Evolutionary conservation across 2,113 vertebrate genomes (phyloP).

Genomic region (Embiotoca jacksoni): DNA sequence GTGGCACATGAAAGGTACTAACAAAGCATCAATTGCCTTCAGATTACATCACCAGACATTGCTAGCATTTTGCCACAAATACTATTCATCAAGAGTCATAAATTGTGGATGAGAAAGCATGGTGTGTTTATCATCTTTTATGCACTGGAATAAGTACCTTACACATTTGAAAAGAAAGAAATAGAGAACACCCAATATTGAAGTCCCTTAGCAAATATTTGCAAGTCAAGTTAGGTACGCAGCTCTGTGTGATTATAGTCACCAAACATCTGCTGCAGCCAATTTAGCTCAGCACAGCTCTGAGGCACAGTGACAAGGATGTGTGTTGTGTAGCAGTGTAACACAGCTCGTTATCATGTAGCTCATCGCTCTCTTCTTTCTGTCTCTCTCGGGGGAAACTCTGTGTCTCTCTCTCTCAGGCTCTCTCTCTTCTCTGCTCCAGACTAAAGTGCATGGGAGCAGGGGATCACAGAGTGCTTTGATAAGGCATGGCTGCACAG

Average conservation of each 20-base stretch:
- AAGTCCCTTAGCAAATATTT: conserved; percentile 81
- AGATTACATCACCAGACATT: conserved; percentile 27
- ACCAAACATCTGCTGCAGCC: conserved; percentile 80
- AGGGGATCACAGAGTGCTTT: conserved; percentile 78
- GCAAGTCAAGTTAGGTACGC: conserved; percentile 72
- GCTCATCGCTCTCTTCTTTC: conserved; percentile 72
- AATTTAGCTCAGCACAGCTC: conserved; percentile 72
- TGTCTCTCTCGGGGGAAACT: conserved; percentile 54
- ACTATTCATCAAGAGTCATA: not conserved
- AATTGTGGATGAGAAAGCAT: not conserved
- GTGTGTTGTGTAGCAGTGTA: conserved; percentile 72
- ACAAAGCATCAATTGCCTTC: conserved; percentile 5
- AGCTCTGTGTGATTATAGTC: conserved; percentile 68
- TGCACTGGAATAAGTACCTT: conserved; percentile 42
- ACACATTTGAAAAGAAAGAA: conserved; percentile 47
- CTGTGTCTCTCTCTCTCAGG: conserved; percentile 42
- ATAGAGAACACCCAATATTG: conserved; percentile 67
- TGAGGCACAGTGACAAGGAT: conserved; percentile 70
- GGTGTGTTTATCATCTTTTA: conserved; percentile 32
- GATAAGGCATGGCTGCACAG: conserved; percentile 69
- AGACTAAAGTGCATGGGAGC: conserved; percentile 68
- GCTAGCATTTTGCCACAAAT: conserved; percentile 18
- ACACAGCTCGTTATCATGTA: conserved; percentile 81
- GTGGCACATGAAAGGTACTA: conserved; percentile 10
- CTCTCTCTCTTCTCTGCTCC: conserved; percentile 48